Base-by-base conservation (phyloP, 2,113 vertebrate species). In the Motacilla tschutschensis region DNA sequence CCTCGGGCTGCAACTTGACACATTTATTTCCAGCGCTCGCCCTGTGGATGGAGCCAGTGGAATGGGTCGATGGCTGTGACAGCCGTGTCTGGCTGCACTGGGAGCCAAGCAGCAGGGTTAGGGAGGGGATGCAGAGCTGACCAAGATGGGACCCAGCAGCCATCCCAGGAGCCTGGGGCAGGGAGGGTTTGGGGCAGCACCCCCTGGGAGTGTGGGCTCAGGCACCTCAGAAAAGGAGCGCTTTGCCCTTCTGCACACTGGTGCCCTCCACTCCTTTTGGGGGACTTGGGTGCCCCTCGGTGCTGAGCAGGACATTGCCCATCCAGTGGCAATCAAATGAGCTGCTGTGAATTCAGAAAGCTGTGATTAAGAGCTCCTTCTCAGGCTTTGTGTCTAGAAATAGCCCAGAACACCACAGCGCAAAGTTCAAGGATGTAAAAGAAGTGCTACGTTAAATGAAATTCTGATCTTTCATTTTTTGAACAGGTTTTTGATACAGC, bases 401-500 rank as follows among this genome's bases (percentile, higher is more conserved):
- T 74, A 88, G 55, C 36, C 51, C 55, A 53, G 82, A 90, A 77
- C 46, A 20, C 63, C 33, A 1, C 63, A 57, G 46, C 0, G 0
- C 54, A 17, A 59, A 83, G 51, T 85, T 89, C 38, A 59, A 64
- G 79, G 70, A 70, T 84, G 67, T 36, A 58, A 46, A 86, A 83
- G 65, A 82, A 66, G 75, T 1, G 3, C 29, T 69, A 35, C 59
- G 87, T 79, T 72, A 50, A 83, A 66, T 24, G 44, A 78, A 83
- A 70, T 60, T 74, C 58, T 17, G 1, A 21, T 69, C 58, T 81
- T 82, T 84, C 63, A 3, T 48, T 63, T 91, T 84, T 62, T 71
- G 36, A 92, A 63, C 83, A 73, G 86, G 55, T 93, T 93, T 91
- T 91, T 89, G 74, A 81, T 86, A 74, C 43, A 77, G 75, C 87